phyloP scores from a whole-genome alignment of 2,797 vertebrate species.

The Menidia menidia region DNA sequence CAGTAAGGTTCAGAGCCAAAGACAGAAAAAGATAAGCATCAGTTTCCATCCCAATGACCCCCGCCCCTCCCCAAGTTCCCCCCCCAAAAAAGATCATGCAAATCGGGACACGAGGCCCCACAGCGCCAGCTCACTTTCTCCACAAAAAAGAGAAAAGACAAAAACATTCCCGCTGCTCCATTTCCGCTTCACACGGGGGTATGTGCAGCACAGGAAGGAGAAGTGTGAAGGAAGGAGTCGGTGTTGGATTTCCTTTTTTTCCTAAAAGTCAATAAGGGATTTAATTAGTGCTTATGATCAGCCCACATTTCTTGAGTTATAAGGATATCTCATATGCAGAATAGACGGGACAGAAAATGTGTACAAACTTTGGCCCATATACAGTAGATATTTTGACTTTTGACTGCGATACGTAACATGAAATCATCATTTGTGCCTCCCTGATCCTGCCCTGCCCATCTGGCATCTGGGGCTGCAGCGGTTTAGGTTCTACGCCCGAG shows the following conservation, averaged over 20 bases:
- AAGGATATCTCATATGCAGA: background rate
- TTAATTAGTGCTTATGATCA: background rate
- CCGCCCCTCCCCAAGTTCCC: constrained; percentile 16
- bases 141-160: background rate
- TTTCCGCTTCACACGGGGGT: constrained; percentile 36
- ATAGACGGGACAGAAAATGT: background rate
- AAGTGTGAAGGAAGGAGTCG: background rate
- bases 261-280: background rate
- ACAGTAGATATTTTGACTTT: background rate
- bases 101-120: constrained; percentile 42
- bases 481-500: constrained; percentile 65
- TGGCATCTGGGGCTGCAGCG: constrained; percentile 68
- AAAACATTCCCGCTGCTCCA: constrained; percentile 40
- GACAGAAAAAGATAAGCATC: constrained; percentile 65
- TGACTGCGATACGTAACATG: constrained; percentile 49
- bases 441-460: constrained; percentile 73
- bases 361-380: background rate
- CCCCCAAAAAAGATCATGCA: constrained; percentile 50
- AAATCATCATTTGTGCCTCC: constrained; percentile 54
- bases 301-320: constrained; percentile 2
- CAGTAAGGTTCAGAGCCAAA: constrained; percentile 24
- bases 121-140: constrained; percentile 29
- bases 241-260: background rate
- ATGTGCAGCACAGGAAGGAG: constrained; percentile 44
- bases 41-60: constrained; percentile 65